Evolutionary conservation across 2,113 vertebrate species (phyloP), one percentile per base, ranked within the genome.

Genomic region (Lagopus muta): DNA sequence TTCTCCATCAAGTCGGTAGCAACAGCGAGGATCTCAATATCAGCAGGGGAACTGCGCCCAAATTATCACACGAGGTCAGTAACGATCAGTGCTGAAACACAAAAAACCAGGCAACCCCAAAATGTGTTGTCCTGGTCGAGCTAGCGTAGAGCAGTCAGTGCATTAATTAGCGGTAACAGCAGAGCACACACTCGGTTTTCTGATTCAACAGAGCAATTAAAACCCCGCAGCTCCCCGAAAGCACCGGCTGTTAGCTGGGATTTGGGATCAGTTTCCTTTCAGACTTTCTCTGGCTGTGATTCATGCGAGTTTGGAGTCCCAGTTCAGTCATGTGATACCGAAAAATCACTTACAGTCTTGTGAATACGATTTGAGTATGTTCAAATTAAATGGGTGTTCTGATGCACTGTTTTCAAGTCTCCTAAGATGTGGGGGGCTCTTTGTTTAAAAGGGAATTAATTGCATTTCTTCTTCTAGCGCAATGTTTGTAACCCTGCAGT

Each of bases 111-210:
- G 71, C 87, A 91, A 89, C 88, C 90, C 70, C 82, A 92, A 94
- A 96, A 80, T 38, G 30, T 71, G 64, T 89, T 77, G 86, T 80
- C 88, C 92, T 83, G 82, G 50, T 80, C 54, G 75, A 57, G 79
- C 78, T 76, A 67, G 82, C 8, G 0, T 65, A 17, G 85, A 79
- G 60, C 94, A n/a, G 48, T 13, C 47, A 10, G 67, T 4, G 58
- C 38, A 5, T 90, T 96, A 96, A 94, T 94, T 93, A 96, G 76
- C 19, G 45, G 45, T 10, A 28, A 42, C 17, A 45, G 2, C 48
- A 42, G 43, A 70, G 78, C 89, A 73, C 71, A 38, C 67, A 0
- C 72, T 71, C 43, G 11, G 2, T 80, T 83, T 42, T 80, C 75
- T 16, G 55, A 77, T 80, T 66, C 78, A 82, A 8, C 45, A 58